Conservation (phyloP, 2,797 vertebrate genomes). For the Tolypeutes matacus region DNA sequence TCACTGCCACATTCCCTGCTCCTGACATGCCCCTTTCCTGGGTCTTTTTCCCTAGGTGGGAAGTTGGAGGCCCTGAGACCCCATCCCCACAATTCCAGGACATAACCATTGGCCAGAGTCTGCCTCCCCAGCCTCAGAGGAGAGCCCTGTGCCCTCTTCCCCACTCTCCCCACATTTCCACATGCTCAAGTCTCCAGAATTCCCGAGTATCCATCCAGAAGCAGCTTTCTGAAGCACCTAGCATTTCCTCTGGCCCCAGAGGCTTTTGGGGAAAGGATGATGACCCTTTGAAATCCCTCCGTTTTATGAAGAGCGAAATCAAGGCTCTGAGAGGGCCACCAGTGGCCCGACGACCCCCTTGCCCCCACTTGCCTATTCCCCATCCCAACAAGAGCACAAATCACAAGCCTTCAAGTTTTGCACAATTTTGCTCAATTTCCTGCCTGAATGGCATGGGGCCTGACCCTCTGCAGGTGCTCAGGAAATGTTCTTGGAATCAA, state of each 20-base stretch:
- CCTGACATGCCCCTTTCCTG: neutral
- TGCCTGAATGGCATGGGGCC: slow-evolving; percentile 82
- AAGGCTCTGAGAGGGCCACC: slow-evolving; percentile 46
- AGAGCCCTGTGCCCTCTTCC: neutral
- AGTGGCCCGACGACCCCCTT: neutral
- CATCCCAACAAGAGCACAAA: slow-evolving; percentile 65
- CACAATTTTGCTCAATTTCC: slow-evolving; percentile 83
- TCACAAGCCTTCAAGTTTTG: slow-evolving; percentile 69
- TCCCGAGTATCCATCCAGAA: neutral
- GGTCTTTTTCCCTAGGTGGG: neutral
- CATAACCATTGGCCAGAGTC: neutral
- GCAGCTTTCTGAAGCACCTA: neutral
- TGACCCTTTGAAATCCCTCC: slow-evolving; percentile 44
- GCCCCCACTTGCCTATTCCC: neutral
- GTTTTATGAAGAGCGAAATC: slow-evolving; percentile 72
- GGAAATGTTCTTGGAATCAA: slow-evolving; percentile 82
- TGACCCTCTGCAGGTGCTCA: slow-evolving; percentile 84
- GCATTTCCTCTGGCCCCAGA: neutral
- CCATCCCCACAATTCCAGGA: neutral
- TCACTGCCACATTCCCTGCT: neutral
- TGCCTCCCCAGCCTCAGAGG: neutral
- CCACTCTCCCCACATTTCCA: no score
- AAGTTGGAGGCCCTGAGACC: neutral
- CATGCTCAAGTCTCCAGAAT: neutral
- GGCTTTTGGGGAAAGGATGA: neutral